These are phyloP conservation scores for Plagodis dolabraria DNA, from an alignment of 2,888 invertebrate species.

Conservation along the genomic window DNA sequence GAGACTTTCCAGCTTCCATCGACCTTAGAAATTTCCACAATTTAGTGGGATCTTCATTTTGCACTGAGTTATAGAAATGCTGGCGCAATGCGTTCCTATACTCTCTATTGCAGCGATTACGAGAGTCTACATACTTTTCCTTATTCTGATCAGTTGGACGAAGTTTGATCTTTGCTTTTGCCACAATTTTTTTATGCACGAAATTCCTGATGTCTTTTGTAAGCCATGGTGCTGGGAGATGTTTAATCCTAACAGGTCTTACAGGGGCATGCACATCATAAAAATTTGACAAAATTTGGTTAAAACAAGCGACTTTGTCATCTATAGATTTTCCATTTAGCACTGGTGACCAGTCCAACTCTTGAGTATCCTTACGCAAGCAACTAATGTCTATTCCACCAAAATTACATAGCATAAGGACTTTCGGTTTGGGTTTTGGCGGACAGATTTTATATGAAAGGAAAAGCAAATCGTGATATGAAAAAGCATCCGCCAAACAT, in stretches of 20 bases:
- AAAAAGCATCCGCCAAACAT: constrained; percentile 5
- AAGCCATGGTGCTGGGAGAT: too few species aligned
- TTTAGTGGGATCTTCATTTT: too few species aligned
- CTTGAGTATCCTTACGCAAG: neutral
- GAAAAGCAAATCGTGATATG: constrained; percentile 1
- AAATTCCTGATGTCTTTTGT: too few species aligned
- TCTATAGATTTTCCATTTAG: neutral
- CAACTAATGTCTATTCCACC: neutral
- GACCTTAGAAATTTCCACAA: too few species aligned
- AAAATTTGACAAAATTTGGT: neutral
- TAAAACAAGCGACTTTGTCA: neutral
- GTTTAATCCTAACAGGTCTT: neutral
- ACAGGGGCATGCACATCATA: constrained; percentile 1
- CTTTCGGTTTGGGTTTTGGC: neutral
- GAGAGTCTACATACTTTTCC: too few species aligned
- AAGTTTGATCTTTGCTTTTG: too few species aligned
- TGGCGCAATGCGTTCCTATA: too few species aligned
- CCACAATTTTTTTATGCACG: too few species aligned
- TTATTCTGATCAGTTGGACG: too few species aligned
- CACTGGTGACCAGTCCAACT: neutral
- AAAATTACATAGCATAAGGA: neutral
- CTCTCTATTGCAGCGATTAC: too few species aligned
- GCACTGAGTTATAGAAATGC: too few species aligned
- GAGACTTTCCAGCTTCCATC: too few species aligned
- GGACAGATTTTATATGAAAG: constrained; percentile 7